Conservation (phyloP, 2,113 vertebrate genomes). For the Syrmaticus mikado region DNA sequence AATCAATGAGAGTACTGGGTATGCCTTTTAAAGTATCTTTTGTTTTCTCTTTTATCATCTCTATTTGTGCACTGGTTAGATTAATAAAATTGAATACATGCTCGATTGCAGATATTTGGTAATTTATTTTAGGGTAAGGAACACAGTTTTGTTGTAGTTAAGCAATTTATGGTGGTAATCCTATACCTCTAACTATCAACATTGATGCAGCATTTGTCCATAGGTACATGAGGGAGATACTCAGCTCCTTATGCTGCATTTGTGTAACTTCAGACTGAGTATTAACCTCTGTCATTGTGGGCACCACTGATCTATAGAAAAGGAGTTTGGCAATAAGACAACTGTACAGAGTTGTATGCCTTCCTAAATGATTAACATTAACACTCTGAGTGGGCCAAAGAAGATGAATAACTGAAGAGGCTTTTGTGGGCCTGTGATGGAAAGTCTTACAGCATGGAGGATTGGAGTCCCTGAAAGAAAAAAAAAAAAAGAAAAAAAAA, state of each 20-base stretch:
- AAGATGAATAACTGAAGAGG: background rate
- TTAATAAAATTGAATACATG: background rate
- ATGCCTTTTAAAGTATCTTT: background rate
- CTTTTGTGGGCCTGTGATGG: background rate
- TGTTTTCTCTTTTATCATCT: background rate
- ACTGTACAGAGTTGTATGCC: background rate
- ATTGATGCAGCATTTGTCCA: rapidly evolving
- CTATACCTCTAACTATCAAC: background rate
- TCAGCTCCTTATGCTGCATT: background rate
- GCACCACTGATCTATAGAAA: background rate
- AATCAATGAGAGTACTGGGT: background rate
- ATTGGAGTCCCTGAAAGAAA: background rate
- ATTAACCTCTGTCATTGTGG: background rate
- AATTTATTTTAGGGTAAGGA: background rate
- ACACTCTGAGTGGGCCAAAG: background rate
- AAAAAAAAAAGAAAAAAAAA: background rate
- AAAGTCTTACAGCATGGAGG: background rate
- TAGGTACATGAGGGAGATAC: background rate
- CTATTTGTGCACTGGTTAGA: background rate
- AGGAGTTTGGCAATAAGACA: background rate
- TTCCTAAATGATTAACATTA: background rate
- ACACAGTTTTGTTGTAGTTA: background rate
- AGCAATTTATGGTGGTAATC: background rate
- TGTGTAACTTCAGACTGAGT: background rate
- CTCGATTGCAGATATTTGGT: background rate